Conservation (phyloP, 2,797 vertebrate species). For the Crocidura indochinensis region DNA sequence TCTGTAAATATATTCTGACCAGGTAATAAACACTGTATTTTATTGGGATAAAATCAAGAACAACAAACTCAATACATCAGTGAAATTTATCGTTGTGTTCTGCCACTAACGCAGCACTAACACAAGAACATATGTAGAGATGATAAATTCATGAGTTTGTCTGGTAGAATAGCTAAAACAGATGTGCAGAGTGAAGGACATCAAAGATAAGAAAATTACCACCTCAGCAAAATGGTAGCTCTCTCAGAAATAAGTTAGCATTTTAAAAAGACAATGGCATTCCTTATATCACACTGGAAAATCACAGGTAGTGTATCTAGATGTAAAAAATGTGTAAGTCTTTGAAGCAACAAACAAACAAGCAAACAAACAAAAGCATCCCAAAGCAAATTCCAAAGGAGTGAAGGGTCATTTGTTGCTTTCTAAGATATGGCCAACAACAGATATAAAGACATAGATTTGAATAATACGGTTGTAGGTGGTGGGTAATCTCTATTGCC, state of each 20-base stretch:
- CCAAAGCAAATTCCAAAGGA: too few relatives aligned
- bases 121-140: conserved; percentile 74
- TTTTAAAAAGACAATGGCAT: conserved; percentile 64
- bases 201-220: conserved; percentile 83
- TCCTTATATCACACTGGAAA: conserved; percentile 33
- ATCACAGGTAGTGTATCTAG: conserved; percentile 42
- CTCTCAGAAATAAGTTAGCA: conserved; percentile 50
- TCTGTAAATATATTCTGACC: conserved; percentile 44
- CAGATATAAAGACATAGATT: not conserved
- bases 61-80: conserved; percentile 63
- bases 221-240: conserved; percentile 71
- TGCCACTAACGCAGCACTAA: conserved; percentile 56
- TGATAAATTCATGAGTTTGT: conserved; percentile 76
- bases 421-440: conserved; percentile 55
- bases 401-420: not conserved
- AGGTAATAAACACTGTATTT: conserved; percentile 48
- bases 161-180: conserved; percentile 81
- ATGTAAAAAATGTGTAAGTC: conserved; percentile 53
- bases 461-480: not conserved
- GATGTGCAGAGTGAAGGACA: conserved; percentile 76
- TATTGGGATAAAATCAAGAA: conserved; percentile 51
- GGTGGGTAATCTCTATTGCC: not conserved
- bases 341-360: conserved; percentile 48
- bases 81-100: conserved; percentile 70
- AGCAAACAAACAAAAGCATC: too few relatives aligned